Conservation (phyloP, 2,797 vertebrate species). For the Simalia tracyae region DNA sequence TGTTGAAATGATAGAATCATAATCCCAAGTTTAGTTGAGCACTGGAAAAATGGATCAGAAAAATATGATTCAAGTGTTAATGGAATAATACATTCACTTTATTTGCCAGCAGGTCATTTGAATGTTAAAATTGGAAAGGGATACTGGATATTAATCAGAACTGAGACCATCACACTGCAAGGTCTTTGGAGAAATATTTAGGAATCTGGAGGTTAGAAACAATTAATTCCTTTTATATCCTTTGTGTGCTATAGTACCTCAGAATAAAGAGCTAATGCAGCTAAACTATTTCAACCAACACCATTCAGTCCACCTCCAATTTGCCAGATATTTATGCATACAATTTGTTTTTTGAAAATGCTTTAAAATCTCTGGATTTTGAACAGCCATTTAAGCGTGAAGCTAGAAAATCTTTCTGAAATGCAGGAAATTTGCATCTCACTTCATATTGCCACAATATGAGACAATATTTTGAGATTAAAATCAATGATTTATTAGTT, state of each 20-base stretch:
- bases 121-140: not conserved
- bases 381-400: not conserved
- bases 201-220: not conserved
- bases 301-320: not conserved
- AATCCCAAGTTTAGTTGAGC: not conserved
- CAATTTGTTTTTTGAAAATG: not conserved
- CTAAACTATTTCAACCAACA: not conserved
- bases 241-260: not conserved
- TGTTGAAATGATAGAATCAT: not conserved
- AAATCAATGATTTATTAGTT: constrained; percentile 52
- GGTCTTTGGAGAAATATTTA: not conserved
- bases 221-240: not conserved
- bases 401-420: not conserved
- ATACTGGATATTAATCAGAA: not conserved
- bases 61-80: not conserved
- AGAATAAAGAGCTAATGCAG: not conserved
- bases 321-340: not conserved
- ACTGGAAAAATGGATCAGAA: not conserved
- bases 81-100: not conserved
- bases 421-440: not conserved
- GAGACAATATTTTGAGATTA: constrained; percentile 36
- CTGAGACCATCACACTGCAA: not conserved
- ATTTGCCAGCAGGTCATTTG: not conserved
- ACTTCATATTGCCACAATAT: constrained; percentile 21
- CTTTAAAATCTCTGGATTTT: not conserved